These are phyloP conservation scores for Xylocampa areola DNA, from an alignment of 2,888 invertebrate genomes.

Conservation along the genomic window DNA sequence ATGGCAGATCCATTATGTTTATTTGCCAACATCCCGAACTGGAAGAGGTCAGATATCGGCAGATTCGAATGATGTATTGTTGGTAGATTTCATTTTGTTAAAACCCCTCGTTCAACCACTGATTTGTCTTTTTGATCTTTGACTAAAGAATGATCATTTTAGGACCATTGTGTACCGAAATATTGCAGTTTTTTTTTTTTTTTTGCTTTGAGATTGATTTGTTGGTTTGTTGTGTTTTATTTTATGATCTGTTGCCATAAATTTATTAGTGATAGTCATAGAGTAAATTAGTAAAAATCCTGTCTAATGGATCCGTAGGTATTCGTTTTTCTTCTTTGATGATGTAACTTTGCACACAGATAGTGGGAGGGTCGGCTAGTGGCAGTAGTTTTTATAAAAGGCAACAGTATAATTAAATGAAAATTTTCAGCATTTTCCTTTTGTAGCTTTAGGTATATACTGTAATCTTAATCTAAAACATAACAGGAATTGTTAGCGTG, in stretches of 20 bases:
- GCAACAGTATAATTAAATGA: too few relatives aligned
- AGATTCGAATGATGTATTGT: slow-evolving; percentile 84
- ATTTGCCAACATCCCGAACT: slow-evolving; percentile 79
- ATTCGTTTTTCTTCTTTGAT: too few relatives aligned
- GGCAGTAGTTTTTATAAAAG: too few relatives aligned
- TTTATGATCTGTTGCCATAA: background rate
- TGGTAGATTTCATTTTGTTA: slow-evolving; percentile 74
- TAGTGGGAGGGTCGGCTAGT: too few relatives aligned
- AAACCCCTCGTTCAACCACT: slow-evolving; percentile 29
- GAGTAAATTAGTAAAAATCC: too few relatives aligned
- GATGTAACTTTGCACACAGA: too few relatives aligned
- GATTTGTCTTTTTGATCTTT: slow-evolving; percentile 52
- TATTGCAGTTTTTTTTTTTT: slow-evolving; percentile 14
- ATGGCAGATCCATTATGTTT: slow-evolving; percentile 80
- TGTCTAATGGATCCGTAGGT: too few relatives aligned
- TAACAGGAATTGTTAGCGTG: too few relatives aligned
- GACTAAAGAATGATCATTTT: slow-evolving; percentile 38
- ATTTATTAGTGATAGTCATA: too few relatives aligned
- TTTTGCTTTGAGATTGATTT: background rate
- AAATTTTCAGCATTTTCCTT: too few relatives aligned
- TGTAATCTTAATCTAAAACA: too few relatives aligned
- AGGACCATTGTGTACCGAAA: slow-evolving; percentile 28
- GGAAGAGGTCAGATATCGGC: slow-evolving; percentile 79
- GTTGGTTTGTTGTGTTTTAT: background rate
- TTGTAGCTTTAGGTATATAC: too few relatives aligned